phyloP scores from a whole-genome alignment of 1,140 invertebrate genomes.

The Heliconius melpomene region DNA sequence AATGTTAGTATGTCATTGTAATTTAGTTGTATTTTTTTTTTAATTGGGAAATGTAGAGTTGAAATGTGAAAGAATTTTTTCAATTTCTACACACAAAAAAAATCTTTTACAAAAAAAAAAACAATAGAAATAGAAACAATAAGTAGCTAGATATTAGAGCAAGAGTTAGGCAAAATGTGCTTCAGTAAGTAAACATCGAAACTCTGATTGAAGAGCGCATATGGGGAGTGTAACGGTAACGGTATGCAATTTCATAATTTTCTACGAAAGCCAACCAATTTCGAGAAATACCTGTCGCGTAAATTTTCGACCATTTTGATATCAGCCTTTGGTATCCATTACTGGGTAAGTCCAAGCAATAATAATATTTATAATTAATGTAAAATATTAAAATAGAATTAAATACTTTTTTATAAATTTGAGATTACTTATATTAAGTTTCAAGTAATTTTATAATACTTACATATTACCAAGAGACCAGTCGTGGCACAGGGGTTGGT shows the following conservation, averaged over 20 bases:
- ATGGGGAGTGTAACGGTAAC: neutral
- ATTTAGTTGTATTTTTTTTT: no score
- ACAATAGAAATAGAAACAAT: no score
- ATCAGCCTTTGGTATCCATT: neutral
- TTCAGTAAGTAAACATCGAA: neutral
- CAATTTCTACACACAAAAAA: no score
- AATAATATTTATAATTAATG: neutral
- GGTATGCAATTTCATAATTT: constrained; percentile 5
- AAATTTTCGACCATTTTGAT: neutral
- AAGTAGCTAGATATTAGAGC: neutral
- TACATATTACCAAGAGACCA: neutral
- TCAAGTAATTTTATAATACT: no score
- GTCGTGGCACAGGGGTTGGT: neutral
- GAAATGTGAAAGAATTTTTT: no score
- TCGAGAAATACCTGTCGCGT: neutral
- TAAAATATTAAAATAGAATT: neutral
- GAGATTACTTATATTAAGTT: no score
- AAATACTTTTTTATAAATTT: neutral
- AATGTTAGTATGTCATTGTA: no score
- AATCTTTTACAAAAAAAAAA: no score
- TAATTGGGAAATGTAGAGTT: no score
- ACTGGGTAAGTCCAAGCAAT: neutral
- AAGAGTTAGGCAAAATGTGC: neutral
- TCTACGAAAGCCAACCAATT: neutral
- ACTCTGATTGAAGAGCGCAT: constrained; percentile 3